phyloP scores from a whole-genome alignment of 2,113 vertebrate species.

The Irena cyanogastra region DNA sequence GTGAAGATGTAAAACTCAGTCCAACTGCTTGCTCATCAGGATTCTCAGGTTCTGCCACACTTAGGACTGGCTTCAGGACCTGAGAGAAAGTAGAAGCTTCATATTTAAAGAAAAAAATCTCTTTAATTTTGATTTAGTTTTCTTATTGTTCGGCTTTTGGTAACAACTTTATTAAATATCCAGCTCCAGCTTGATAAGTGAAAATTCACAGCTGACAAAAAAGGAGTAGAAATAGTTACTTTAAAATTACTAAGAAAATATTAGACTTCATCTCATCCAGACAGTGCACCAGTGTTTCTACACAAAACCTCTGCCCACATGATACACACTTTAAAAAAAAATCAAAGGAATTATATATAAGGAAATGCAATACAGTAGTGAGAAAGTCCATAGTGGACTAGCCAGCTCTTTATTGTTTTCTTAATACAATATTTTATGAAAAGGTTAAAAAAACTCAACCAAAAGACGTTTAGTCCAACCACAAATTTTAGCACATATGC shows the following conservation, averaged over 20 bases:
- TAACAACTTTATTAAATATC: background rate
- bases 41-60: background rate
- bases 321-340: background rate
- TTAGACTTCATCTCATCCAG: background rate
- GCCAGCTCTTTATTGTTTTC: slow-evolving; percentile 34
- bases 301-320: background rate
- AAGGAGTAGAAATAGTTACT: background rate
- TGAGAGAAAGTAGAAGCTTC: background rate
- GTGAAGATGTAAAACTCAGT: background rate
- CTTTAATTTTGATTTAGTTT: background rate
- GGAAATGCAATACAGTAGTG: background rate
- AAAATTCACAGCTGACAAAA: background rate
- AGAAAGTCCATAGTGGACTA: background rate
- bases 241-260: background rate
- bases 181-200: background rate
- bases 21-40: background rate
- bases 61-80: background rate
- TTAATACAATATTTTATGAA: background rate
- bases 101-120: background rate
- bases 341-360: background rate
- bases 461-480: background rate
- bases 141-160: background rate
- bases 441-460: background rate
- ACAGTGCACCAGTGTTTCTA: background rate
- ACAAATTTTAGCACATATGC: background rate